Conservation (phyloP, 2,888 invertebrate species). For the Megastigmus dorsalis region DNA sequence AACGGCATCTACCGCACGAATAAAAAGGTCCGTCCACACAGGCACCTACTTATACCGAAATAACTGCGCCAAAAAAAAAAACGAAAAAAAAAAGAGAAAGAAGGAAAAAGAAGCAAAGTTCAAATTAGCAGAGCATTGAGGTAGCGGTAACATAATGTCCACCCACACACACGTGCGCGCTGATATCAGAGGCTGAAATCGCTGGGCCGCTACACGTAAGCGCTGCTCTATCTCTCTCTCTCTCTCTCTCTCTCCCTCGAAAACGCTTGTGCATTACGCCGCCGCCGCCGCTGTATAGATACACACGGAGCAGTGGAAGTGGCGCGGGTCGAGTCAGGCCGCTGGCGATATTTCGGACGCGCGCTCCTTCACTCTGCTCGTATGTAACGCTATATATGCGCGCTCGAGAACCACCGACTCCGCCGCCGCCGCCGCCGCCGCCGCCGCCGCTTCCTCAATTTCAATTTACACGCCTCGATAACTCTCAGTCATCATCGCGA, state of each 20-base stretch:
- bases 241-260: too few species aligned
- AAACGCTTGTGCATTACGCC: background rate
- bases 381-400: background rate
- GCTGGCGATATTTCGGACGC: conserved; percentile 41
- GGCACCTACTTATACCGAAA: too few species aligned
- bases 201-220: too few species aligned
- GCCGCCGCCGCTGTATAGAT: background rate
- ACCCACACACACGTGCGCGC: background rate
- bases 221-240: too few species aligned
- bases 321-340: conserved; percentile 49
- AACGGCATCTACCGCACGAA: too few species aligned
- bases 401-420: too few species aligned
- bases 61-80: too few species aligned
- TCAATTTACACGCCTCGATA: conserved; percentile 36
- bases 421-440: too few species aligned
- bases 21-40: too few species aligned
- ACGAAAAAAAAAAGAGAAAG: too few species aligned
- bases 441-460: conserved; percentile 37
- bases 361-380: conserved; percentile 43
- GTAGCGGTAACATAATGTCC: background rate
- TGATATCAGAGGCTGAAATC: background rate
- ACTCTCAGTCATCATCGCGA: conserved; percentile 16
- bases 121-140: background rate
- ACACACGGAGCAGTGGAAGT: conserved; percentile 42
- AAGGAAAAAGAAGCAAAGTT: background rate